Base-by-base conservation (phyloP, 2,113 vertebrate genomes). In the Xyliphius kryptos region DNA sequence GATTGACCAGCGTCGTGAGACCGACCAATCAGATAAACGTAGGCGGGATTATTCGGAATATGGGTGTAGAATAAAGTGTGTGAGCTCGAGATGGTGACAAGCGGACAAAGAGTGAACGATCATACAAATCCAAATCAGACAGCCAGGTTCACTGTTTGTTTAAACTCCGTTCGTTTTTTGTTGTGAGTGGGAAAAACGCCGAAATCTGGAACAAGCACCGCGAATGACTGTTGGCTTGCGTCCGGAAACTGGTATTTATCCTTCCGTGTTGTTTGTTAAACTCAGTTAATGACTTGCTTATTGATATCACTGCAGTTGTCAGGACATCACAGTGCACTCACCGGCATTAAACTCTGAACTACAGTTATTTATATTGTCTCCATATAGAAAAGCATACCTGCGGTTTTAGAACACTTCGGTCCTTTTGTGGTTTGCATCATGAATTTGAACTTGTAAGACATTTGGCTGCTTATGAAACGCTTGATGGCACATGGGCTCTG, bases 61-160 rank as follows among this genome's bases (percentile, higher is more conserved):
- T 32, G 32, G 47, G 2, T 40, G 47, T 38, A 32, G n/a, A 61
- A 21, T n/a, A 10, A 46, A 61, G 13, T 11, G 46, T 50, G 19
- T 56, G 56, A 36, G 43, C 22, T 9, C 20, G 49, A 59, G 72
- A 62, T 75, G 68, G 73, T 60, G 68, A 65, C 64, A 38, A 60
- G 64, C 68, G 59, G 63, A 73, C 69, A 71, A 76, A 74, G 71
- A 71, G 58, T 62, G 40, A 66, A 46, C 44, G 47, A 50, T 20
- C 53, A 59, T 48, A 15, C 16, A 37, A 54, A 44, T 11, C 49
- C 41, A 53, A 6, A 37, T 13, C 12, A 36, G 52, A 21, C 11
- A 32, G 44, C 14, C 49, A 26, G 19, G 21, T 8, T 48, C 12
- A 5, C 12, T 4, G 22, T n/a, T 38, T 50, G 26, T 11, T 20